Evolutionary conservation across 2,113 vertebrate species (phyloP).

Genomic region (Sylvilagus bachmani): DNA sequence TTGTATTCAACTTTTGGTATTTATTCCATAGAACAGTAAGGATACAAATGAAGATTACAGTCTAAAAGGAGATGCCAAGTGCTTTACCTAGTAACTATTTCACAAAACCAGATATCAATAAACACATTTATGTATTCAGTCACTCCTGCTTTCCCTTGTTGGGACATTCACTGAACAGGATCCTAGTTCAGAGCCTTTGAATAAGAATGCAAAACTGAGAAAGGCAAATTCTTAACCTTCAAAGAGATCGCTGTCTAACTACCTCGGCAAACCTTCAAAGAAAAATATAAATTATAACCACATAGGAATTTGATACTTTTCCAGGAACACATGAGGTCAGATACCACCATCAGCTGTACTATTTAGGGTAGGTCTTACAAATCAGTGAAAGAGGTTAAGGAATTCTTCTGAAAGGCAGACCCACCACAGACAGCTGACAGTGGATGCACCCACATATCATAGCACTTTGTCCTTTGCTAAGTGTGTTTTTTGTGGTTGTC

Average conservation of each 20-base stretch:
- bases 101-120: neutral
- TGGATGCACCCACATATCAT: neutral
- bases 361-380: neutral
- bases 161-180: neutral
- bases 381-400: neutral
- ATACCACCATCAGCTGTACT: neutral
- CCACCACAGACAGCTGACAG: neutral
- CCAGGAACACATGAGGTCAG: neutral
- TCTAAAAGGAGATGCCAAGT: neutral
- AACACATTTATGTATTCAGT: neutral
- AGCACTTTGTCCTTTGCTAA: neutral
- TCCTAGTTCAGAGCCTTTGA: neutral
- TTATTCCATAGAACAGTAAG: neutral
- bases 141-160: neutral
- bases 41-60: neutral
- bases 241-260: neutral
- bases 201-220: neutral
- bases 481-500: neutral
- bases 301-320: neutral
- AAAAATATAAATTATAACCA: constrained; percentile 1
- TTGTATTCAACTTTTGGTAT: neutral
- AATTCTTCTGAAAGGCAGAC: neutral
- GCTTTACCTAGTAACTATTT: neutral
- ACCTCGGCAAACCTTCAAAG: neutral
- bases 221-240: constrained; percentile 25